Evolutionary conservation across 2,797 vertebrate species (phyloP), one percentile per base, ranked within the genome.

Genomic region (Sparidentex hasta): DNA sequence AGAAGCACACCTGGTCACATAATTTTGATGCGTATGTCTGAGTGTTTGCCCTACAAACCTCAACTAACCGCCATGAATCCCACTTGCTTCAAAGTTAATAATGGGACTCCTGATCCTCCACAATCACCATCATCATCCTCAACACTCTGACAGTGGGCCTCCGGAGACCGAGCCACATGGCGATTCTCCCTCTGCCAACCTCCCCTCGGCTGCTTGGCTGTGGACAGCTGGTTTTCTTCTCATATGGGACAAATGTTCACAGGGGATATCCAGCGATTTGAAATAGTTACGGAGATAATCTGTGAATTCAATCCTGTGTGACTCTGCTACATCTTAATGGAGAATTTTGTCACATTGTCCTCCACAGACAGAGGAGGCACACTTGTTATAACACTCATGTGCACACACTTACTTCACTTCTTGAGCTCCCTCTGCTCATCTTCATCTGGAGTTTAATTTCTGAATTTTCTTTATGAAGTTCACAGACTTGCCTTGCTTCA

Each of bases 221-320:
- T 20, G 46, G 56, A 66, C 52, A 63, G 66, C 52, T 71, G 44
- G 21, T 74, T 66, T 38, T 38, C 4, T 44, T 62, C 20, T 56
- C 23, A 64, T 11, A 29, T 38, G 63, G 18, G 67, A 50, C 17
- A 29, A 23, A 52, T 43, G 38, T 64, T 68, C 14, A 17, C 25
- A 59, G 23, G 12, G n/a, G 56, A 66, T 11, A 71, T 14, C 25
- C 20, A 51, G 17, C 13, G 6, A 68, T 65, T 46, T 51, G 0
- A 69, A 70, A 65, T 59, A 56, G 76, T 72, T 64, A 65, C 6
- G 3, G 16, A 59, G 54, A 65, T 52, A 4, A 66, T 43, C 12
- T 63, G 20, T 52, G n/a, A 65, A 70, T 65, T 50, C 11, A 74
- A 71, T 47, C 44, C 7, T 17, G 18, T 21, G 12, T 41, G 27